A percentile compares a stretch with the other conserved stretches of the same genome.
phyloP scores from a whole-genome alignment of 2,888 invertebrate genomes.

The Morpho helenor region DNA sequence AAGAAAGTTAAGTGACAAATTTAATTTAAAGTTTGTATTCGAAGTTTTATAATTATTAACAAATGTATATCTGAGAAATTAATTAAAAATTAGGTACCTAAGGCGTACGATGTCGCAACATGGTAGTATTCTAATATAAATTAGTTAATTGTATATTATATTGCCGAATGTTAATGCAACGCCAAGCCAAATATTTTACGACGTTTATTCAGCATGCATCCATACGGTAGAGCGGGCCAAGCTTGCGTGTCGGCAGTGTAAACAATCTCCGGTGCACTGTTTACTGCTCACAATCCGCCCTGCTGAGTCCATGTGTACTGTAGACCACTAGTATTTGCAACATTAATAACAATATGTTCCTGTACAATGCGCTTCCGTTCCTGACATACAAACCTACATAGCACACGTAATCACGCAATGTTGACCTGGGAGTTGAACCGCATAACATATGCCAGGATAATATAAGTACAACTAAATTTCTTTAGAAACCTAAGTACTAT shows the following conservation, averaged over 20 bases:
- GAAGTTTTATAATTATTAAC: background rate
- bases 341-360: background rate
- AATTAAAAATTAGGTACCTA: background rate
- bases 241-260: constrained; percentile 44
- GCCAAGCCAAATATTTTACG: constrained; percentile 13
- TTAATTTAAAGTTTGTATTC: too few relatives aligned
- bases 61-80: background rate
- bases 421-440: too few relatives aligned
- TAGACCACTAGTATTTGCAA: constrained; percentile 1
- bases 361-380: background rate
- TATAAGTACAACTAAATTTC: too few relatives aligned
- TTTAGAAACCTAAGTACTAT: too few relatives aligned
- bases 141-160: background rate
- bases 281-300: constrained; percentile 12
- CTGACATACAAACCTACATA: too few relatives aligned
- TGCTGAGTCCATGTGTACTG: constrained; percentile 10
- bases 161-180: constrained; percentile 1
- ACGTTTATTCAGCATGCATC: constrained; percentile 17
- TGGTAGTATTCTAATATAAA: background rate
- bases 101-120: background rate
- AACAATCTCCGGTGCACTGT: constrained; percentile 38
- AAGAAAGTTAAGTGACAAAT: too few relatives aligned
- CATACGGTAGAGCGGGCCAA: constrained; percentile 27
- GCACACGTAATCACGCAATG: too few relatives aligned
- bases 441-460: too few relatives aligned